A percentile compares a stretch with the other conserved stretches of the same genome.
These are phyloP conservation scores for Caradrina kadenii DNA, from an alignment of 2,888 invertebrate species.

Conservation along the genomic window DNA sequence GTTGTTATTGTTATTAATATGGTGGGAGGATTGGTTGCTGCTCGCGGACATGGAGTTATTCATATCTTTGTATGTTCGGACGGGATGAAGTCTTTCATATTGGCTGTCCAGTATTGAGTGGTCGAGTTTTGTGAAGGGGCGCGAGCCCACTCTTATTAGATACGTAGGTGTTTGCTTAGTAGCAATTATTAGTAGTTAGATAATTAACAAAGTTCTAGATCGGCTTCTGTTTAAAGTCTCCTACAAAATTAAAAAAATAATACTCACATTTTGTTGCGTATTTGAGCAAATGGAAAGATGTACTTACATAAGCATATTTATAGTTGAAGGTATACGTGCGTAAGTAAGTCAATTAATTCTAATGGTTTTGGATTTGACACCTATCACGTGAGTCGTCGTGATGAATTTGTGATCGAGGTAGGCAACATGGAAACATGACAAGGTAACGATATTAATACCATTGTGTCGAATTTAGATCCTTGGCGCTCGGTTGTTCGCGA, in stretches of 20 bases:
- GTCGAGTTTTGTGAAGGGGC: not conserved
- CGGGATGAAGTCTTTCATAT: not conserved
- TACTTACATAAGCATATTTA: not conserved
- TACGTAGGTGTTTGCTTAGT: too few species aligned
- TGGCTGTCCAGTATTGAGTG: not conserved
- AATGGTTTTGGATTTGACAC: not conserved
- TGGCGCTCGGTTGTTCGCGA: too few species aligned
- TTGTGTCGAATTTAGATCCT: not conserved
- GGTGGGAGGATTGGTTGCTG: slow-evolving; percentile 14
- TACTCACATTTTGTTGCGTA: not conserved
- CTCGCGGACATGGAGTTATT: not conserved
- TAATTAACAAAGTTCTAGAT: too few species aligned
- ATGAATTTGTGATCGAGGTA: not conserved
- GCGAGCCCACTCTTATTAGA: too few species aligned
- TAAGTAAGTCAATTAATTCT: not conserved
- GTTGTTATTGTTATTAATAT: slow-evolving; percentile 50
- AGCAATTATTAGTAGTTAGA: too few species aligned
- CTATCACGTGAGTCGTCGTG: not conserved
- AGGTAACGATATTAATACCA: not conserved
- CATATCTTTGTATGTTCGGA: not conserved
- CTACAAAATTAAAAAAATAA: too few species aligned
- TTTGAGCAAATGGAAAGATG: not conserved
- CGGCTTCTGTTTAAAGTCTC: too few species aligned
- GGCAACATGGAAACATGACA: not conserved
- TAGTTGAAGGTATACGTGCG: not conserved